Evolutionary conservation across 92 coral and sea anemone genomes (phyloP).

Genomic region (Bergia puertoricense): DNA sequence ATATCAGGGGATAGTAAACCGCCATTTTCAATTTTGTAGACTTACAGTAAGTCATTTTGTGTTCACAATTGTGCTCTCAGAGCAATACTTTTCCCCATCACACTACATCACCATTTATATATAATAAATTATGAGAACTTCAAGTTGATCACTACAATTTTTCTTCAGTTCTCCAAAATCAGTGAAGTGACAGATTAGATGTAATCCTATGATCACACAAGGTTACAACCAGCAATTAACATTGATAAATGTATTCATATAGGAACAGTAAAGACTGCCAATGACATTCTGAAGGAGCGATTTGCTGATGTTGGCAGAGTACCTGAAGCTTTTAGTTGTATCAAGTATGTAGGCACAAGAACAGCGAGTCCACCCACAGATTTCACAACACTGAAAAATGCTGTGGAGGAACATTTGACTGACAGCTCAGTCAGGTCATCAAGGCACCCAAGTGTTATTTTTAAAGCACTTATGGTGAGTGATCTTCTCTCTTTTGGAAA

Average conservation of each 20-base stretch:
- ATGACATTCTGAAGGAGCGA: conserved; percentile 91
- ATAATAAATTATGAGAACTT: no score
- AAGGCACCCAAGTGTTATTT: conserved; percentile 76
- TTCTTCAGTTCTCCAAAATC: no score
- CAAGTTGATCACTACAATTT: no score
- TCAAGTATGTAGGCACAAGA: conserved; percentile 87
- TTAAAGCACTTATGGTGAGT: conserved; percentile 82
- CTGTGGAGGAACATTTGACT: conserved; percentile 65
- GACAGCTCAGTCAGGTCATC: conserved; percentile 96
- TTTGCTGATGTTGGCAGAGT: conserved; percentile 87
- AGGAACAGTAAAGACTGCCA: conserved; percentile 69
- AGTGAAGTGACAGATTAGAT: no score
- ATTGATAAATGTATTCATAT: background rate
- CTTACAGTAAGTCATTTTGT: no score
- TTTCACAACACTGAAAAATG: conserved; percentile 64
- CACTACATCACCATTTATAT: no score
- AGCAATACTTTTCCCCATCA: no score
- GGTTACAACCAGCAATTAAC: background rate
- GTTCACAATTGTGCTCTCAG: no score
- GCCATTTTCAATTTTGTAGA: no score
- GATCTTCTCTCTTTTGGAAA: background rate
- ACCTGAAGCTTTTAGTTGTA: conserved; percentile 96
- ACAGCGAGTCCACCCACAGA: conserved; percentile 79
- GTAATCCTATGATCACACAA: no score
- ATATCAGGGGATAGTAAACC: no score